Evolutionary conservation across 2,888 invertebrate genomes (phyloP).

Genomic region (Nemotelus pantherinus): DNA sequence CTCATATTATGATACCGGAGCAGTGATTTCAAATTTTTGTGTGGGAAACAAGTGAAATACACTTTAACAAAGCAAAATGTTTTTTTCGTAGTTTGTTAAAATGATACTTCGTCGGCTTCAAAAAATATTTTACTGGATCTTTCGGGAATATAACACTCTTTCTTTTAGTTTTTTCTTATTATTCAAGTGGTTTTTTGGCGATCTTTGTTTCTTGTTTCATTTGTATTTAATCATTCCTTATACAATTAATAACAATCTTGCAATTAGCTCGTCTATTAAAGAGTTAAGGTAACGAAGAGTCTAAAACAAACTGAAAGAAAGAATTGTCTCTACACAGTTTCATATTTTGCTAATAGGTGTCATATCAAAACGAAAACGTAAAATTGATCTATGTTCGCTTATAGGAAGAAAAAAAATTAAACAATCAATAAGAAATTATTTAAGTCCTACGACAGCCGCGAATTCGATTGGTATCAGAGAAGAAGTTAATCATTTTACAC

Average conservation of each 20-base stretch:
- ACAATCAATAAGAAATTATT: background rate
- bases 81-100: no score
- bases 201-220: background rate
- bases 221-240: background rate
- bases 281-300: background rate
- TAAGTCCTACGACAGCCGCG: no score
- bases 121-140: no score
- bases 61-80: no score
- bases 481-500: no score
- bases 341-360: background rate
- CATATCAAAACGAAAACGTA: conserved; percentile 6
- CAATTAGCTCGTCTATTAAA: background rate
- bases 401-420: conserved; percentile 10
- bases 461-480: no score
- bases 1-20: no score
- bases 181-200: background rate
- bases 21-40: no score
- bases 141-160: conserved; percentile 2
- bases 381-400: conserved; percentile 28
- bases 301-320: conserved; percentile 11
- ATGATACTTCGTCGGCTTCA: no score
- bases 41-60: no score
- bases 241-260: background rate
- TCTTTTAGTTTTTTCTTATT: conserved; percentile 14
- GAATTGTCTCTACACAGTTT: background rate